Conservation (phyloP, 2,888 invertebrate species). For the Aphrophora alni region DNA sequence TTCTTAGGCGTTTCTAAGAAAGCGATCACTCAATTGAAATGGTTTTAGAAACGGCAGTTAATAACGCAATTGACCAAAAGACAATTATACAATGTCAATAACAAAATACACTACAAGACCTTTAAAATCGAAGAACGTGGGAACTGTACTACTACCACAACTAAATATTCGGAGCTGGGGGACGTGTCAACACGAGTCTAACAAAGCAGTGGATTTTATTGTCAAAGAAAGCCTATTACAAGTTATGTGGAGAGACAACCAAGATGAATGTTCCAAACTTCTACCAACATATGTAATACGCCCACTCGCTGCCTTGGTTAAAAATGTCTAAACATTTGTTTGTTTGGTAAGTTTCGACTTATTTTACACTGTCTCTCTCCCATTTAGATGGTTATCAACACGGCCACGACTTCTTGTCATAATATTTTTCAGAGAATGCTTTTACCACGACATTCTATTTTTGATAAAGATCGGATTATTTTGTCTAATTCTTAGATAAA, state of each 20-base stretch:
- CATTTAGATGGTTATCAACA: background rate
- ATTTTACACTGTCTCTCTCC: background rate
- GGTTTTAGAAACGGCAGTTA: too few species aligned
- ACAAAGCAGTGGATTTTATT: background rate
- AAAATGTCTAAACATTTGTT: constrained; percentile 6
- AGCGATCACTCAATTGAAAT: too few species aligned
- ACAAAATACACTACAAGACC: too few species aligned
- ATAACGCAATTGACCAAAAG: too few species aligned
- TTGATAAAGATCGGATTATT: background rate
- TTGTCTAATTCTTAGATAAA: too few species aligned
- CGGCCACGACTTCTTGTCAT: background rate
- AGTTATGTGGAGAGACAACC: background rate
- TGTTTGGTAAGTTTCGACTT: background rate
- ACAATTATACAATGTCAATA: too few species aligned
- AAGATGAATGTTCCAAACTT: background rate
- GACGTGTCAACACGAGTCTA: background rate
- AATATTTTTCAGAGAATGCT: background rate
- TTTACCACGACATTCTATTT: background rate
- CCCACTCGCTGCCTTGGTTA: background rate
- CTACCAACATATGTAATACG: background rate
- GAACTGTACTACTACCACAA: too few species aligned
- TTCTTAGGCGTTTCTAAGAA: too few species aligned
- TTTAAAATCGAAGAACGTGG: too few species aligned
- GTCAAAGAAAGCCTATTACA: background rate
- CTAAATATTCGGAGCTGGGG: too few species aligned